Base-by-base conservation (phyloP, 1,140 invertebrate genomes). In the Periplaneta americana region DNA sequence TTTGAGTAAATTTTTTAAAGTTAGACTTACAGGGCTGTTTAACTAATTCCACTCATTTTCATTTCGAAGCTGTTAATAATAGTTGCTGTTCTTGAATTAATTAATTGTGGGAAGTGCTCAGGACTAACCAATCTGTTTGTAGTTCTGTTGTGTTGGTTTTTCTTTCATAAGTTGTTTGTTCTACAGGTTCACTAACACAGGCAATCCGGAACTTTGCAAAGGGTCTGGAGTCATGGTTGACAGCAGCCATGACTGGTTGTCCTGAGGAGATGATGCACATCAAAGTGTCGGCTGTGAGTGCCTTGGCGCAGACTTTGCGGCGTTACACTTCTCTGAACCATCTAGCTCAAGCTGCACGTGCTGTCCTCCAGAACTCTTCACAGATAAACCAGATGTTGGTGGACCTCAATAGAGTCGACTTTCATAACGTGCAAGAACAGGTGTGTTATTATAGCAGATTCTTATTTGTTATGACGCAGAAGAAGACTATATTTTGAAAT, bases 261-360 rank as follows among this genome's bases (percentile, higher is more conserved):
- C 96, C 97, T 32, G 91, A 94, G 82, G 93, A 93, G 85, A 94
- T 98, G 89, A 91, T 95, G 78, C 92, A 95, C 84, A 94, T 96
- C 76, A 98, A 98, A 91, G 93, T 94, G 87, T 87, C 92, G 36
- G 96, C 97, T 57, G 96, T 98, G 15, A 95, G 94, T 84, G 97
- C 98, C 37, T 96, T 99, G 88, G 95, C 97, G 85, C 98, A 98
- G 88, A 98, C 97, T 66, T 88, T 99, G 85, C 91, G 98, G 48
- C 93, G 98, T 78, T 99, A 99, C 89, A 99, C 98, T 18, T 99
- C 98, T 22, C 90, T 99, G n/a, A 99, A 99, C 90, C 98, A 99
- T 89, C 91, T 99, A 85, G 98, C 98, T 78, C 96, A 97, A 87
- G 98, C 98, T 75, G 98, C 98, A 15, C 91, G 98, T 48, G 98